These are phyloP conservation scores for Thumatha senex DNA, from an alignment of 2,888 invertebrate species.

Conservation along the genomic window DNA sequence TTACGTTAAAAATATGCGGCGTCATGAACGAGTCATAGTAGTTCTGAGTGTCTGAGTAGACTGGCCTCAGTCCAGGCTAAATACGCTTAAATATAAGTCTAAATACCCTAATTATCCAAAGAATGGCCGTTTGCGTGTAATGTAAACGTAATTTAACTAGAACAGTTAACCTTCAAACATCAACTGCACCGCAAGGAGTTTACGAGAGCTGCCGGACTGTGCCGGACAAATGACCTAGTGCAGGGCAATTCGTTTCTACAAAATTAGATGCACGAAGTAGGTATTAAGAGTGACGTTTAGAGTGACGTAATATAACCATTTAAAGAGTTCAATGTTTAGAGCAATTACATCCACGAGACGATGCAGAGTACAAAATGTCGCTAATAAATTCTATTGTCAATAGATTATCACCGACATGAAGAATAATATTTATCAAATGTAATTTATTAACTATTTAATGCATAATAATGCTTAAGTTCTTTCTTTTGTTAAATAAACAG, in stretches of 20 bases:
- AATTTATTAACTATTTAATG: too few species aligned
- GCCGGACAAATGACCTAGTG: conserved; percentile 28
- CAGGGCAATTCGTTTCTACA: conserved; percentile 28
- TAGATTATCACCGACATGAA: neutral
- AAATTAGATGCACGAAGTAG: conserved; percentile 40
- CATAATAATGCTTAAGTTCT: too few species aligned
- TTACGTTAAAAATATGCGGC: conserved; percentile 82
- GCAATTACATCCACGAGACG: conserved; percentile 24
- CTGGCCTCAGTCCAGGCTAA: conserved; percentile 69
- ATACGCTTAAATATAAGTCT: conserved; percentile 42
- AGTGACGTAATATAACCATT: too few species aligned
- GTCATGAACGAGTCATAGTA: conserved; percentile 77
- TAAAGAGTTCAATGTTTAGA: conserved; percentile 47
- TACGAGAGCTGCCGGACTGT: conserved; percentile 34
- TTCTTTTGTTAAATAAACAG: neutral
- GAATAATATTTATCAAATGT: neutral
- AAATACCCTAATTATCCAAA: conserved; percentile 37
- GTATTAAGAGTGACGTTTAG: too few species aligned
- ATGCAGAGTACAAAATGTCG: conserved; percentile 24
- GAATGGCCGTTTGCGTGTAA: conserved; percentile 24
- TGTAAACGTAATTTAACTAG: conserved; percentile 35
- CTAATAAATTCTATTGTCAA: conserved; percentile 2
- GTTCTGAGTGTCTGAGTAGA: conserved; percentile 57
- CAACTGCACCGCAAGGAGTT: conserved; percentile 30
- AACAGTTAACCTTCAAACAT: conserved; percentile 45